Conservation (phyloP, 2,113 vertebrate genomes). For the Nesoenas mayeri region DNA sequence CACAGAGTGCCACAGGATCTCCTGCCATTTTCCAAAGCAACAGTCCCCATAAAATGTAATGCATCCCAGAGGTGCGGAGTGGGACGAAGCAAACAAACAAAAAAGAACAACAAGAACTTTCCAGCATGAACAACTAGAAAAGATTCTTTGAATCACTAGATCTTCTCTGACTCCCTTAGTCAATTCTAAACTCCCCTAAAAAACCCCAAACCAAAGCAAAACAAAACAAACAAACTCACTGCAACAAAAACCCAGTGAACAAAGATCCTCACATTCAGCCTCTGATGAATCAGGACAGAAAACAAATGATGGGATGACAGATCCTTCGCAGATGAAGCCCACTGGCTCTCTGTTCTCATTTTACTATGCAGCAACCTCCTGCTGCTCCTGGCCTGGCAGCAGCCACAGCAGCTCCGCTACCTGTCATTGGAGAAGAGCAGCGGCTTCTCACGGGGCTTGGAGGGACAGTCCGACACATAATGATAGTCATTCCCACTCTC, state of each 20-base stretch:
- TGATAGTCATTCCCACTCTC: neutral
- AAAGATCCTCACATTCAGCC: neutral
- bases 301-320: neutral
- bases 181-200: neutral
- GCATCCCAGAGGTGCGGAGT: neutral
- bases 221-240: neutral
- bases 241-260: neutral
- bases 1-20: neutral
- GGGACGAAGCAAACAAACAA: neutral
- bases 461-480: neutral
- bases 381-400: neutral
- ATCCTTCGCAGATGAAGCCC: neutral
- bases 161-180: neutral
- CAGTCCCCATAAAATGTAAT: neutral
- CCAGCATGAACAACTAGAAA: neutral
- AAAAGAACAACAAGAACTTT: neutral
- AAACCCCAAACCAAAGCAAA: neutral
- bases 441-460: neutral
- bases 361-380: neutral
- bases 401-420: accelerated
- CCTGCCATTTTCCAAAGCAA: neutral
- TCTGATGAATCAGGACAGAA: neutral
- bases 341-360: neutral
- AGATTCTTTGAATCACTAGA: neutral
- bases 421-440: accelerated